A percentile compares a stretch with the other conserved stretches of the same genome.
Evolutionary conservation across 2,888 invertebrate genomes (phyloP).

Genomic region (Drosophila mulleri): DNA sequence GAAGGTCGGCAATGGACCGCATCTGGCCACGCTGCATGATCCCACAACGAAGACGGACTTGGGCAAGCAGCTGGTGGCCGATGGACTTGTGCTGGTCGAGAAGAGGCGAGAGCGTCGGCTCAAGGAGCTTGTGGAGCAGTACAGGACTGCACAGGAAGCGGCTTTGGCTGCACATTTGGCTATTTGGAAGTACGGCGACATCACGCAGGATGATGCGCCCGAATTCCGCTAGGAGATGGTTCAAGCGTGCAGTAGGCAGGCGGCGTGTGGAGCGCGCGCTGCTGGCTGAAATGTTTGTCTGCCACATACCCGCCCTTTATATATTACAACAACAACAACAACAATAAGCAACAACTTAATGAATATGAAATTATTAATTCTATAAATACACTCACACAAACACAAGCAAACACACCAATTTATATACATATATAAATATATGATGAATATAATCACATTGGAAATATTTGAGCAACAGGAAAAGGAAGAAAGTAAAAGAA

Average conservation of each 20-base stretch:
- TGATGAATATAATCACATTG: constrained; percentile 57
- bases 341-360: constrained; percentile 67
- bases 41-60: constrained; percentile 85
- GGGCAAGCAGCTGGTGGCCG: constrained; percentile 91
- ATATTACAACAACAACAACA: constrained; percentile 69
- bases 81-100: constrained; percentile 94
- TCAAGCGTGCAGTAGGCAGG: constrained; percentile 63
- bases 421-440: constrained; percentile 41
- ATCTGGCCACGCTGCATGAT: constrained; percentile 84
- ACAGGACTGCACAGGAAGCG: constrained; percentile 93
- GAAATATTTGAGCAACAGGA: constrained; percentile 52
- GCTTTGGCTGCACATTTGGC: constrained; percentile 94
- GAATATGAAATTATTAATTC: constrained; percentile 77
- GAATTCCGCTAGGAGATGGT: constrained; percentile 84
- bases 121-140: constrained; percentile 91
- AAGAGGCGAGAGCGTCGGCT: constrained; percentile 92
- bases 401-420: constrained; percentile 25
- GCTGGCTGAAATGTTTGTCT: constrained; percentile 83
- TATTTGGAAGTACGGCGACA: constrained; percentile 99
- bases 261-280: constrained; percentile 66
- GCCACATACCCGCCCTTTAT: constrained; percentile 85
- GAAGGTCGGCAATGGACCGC: constrained; percentile 84
- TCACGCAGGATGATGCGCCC: constrained; percentile 86
- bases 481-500: constrained; percentile 9
- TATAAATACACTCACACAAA: constrained; percentile 48